Conservation (phyloP, 2,113 vertebrate species). For the Harpagus bidentatus region DNA sequence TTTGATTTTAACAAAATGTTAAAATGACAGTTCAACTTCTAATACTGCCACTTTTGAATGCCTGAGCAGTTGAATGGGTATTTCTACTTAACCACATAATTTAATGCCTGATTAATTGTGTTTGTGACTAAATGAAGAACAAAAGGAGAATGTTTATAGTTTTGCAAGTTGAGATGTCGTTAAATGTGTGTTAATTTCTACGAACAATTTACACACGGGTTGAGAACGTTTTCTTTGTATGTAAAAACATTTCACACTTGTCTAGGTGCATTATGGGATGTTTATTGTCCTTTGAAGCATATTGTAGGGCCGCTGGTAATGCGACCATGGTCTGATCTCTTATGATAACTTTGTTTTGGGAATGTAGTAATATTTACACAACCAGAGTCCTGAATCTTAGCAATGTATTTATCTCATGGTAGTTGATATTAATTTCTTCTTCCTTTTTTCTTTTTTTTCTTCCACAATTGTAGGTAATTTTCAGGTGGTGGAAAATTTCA, state of each 20-base stretch:
- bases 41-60: background rate
- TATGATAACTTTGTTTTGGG: background rate
- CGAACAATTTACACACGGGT: background rate
- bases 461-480: constrained; percentile 66
- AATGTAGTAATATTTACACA: background rate
- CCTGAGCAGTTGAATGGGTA: background rate
- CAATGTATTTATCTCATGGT: background rate
- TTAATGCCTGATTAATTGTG: background rate
- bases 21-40: background rate
- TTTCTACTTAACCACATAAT: background rate
- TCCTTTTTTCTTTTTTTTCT: background rate
- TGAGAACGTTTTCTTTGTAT: background rate
- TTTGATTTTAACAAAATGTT: background rate
- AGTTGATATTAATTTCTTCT: background rate
- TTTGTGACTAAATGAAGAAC: background rate
- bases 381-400: background rate
- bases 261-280: background rate
- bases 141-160: background rate
- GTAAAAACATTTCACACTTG: background rate
- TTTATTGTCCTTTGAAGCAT: background rate
- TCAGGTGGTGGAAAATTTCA: constrained; percentile 79
- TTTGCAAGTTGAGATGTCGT: background rate
- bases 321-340: background rate
- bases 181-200: background rate
- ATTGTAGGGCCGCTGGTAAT: background rate